These are phyloP conservation scores for Clytia hemisphaerica DNA, from an alignment of 30 jellyfish, hydroid and myxozoan genomes.

Conservation along the genomic window DNA sequence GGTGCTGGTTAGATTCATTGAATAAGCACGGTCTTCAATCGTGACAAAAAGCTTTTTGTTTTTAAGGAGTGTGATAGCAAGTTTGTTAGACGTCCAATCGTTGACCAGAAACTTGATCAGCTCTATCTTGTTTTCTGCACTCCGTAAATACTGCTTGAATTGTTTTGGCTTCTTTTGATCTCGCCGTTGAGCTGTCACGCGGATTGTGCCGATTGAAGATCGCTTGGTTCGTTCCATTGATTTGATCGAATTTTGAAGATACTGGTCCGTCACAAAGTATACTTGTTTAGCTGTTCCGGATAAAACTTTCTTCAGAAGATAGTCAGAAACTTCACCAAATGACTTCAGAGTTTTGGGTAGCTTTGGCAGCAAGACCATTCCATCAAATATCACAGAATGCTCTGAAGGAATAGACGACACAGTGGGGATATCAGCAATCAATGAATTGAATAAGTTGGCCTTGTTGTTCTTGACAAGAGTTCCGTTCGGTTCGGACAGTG, in stretches of 20 bases:
- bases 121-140: not conserved
- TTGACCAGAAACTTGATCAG: not conserved
- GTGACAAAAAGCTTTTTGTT: not conserved
- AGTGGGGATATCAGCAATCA: not conserved
- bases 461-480: no score
- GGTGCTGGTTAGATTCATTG: not conserved
- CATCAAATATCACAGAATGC: no score
- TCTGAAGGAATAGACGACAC: not conserved
- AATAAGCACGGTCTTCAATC: not conserved
- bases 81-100: not conserved
- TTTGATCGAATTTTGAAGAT: no score
- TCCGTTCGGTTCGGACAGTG: not conserved
- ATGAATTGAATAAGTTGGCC: not conserved
- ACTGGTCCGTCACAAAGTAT: no score
- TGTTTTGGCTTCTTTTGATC: slow-evolving; percentile 3
- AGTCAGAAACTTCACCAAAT: no score
- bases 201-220: not conserved
- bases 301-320: no score
- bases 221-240: no score
- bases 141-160: not conserved
- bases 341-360: no score
- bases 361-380: no score
- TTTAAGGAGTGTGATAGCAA: not conserved
- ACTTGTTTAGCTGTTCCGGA: no score
- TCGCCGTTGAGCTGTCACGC: not conserved